Base-by-base conservation (phyloP, 2,113 vertebrate genomes). In the Apodemus speciosus region DNA sequence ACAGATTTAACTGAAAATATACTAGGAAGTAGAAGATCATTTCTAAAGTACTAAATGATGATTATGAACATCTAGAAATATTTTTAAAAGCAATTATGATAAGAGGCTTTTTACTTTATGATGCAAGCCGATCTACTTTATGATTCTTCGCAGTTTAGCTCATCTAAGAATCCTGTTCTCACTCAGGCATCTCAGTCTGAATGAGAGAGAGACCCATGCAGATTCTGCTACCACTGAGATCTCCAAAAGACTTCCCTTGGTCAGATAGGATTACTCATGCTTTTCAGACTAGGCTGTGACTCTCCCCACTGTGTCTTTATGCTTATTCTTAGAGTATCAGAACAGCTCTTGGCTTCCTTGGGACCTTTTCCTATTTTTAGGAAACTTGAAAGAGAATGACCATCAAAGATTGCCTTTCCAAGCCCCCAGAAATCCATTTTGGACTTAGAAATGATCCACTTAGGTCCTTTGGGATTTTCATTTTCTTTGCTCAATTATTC, bases 51-150 rank as follows among this genome's bases (percentile, higher is more conserved):
- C 35, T 30, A 88, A 58, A 79, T 72, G 79, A 75, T 69, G 21
- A 89, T 94, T 62, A 87, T 76, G 73, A 89, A 86, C 93, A 95
- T 87, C 71, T 92, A 81, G 23, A 30, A 92, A 89, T 79, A 71
- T 6, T 6, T 62, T 66, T 53, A 3, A 85, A 88, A 93, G 9
- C 85, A 56, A 77, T 77, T 21, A 35, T 38, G 85, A 83, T 81
- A 64, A 91, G 84, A 80, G 46, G 14, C 51, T 88, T 81, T 91
- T 56, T 73, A 40, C 11, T 49, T 53, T 53, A 94, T 80, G 72
- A 83, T 92, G 40, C 18, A 91, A 77, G 81, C n/a, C 2, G 23
- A 73, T n/a, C n/a, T n/a, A n/a, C n/a, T n/a, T n/a, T n/a, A n/a
- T n/a, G 35, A 35, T 25, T 7, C 30, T 85, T 84, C 46, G 20